These are phyloP conservation scores for Agrotis clavis DNA, from an alignment of 2,888 invertebrate genomes.

Conservation along the genomic window DNA sequence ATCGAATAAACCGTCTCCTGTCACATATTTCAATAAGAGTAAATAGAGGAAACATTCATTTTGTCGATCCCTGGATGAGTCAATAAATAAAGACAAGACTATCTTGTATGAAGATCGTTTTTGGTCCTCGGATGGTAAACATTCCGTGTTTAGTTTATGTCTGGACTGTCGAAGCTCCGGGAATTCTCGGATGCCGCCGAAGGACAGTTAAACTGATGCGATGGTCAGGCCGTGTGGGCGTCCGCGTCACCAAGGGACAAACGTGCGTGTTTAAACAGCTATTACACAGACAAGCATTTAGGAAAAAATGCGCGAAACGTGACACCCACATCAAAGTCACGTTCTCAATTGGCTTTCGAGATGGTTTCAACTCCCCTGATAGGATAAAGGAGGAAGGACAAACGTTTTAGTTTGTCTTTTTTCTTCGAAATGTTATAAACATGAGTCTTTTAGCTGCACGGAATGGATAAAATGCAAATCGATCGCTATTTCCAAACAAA, in stretches of 20 bases:
- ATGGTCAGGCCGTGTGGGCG: constrained; percentile 66
- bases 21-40: constrained; percentile 57
- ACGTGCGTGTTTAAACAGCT: constrained; percentile 62
- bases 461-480: constrained; percentile 12
- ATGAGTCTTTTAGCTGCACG: constrained; percentile 1
- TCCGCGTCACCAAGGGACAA: constrained; percentile 64
- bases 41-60: constrained; percentile 67
- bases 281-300: constrained; percentile 62
- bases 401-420: neutral
- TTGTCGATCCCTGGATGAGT: constrained; percentile 59
- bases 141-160: constrained; percentile 69
- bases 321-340: constrained; percentile 59
- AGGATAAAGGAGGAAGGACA: constrained; percentile 1
- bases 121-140: constrained; percentile 62
- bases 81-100: constrained; percentile 69
- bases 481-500: neutral
- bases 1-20: constrained; percentile 42
- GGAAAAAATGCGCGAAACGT: constrained; percentile 59
- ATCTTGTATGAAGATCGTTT: constrained; percentile 58
- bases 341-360: constrained; percentile 52
- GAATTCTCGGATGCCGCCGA: constrained; percentile 64
- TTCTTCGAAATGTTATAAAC: constrained; percentile 13
- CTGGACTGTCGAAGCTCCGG: constrained; percentile 61
- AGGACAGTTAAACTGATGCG: constrained; percentile 65
- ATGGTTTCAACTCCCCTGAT: constrained; percentile 9